Conservation (phyloP, 2,888 invertebrate genomes). For the Molanna angustata region DNA sequence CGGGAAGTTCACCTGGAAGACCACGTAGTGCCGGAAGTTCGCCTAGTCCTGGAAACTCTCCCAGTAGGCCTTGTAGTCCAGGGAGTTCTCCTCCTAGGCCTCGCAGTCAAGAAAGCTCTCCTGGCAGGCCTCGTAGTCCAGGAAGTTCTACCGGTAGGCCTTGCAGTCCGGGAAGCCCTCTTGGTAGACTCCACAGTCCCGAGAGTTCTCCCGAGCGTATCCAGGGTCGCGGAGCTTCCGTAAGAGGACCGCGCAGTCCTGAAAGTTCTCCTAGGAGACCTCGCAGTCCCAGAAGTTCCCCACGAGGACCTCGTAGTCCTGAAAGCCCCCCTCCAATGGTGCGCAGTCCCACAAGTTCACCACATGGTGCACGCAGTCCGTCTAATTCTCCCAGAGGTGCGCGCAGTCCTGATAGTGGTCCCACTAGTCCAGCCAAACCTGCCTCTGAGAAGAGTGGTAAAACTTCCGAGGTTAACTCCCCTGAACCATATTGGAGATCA, state of each 20-base stretch:
- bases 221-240: no score
- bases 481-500: conserved; percentile 38
- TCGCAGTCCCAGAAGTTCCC: conserved; percentile 42
- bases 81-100: conserved; percentile 40
- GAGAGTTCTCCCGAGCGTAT: no score
- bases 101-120: no score
- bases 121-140: no score
- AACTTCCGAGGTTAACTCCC: conserved; percentile 39
- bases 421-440: conserved; percentile 38
- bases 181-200: no score
- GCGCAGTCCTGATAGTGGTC: conserved; percentile 38
- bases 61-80: conserved; percentile 27
- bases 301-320: conserved; percentile 37
- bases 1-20: no score
- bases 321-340: background rate
- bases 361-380: no score
- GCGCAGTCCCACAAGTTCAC: no score
- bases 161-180: no score
- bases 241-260: conserved; percentile 46
- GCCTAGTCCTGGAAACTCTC: no score
- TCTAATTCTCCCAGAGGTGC: no score
- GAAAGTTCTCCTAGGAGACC: conserved; percentile 48
- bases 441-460: conserved; percentile 36
- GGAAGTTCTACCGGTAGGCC: background rate
- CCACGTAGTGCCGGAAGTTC: no score